These are phyloP conservation scores for Troilus luridus DNA, from an alignment of 2,888 invertebrate genomes.

Conservation along the genomic window DNA sequence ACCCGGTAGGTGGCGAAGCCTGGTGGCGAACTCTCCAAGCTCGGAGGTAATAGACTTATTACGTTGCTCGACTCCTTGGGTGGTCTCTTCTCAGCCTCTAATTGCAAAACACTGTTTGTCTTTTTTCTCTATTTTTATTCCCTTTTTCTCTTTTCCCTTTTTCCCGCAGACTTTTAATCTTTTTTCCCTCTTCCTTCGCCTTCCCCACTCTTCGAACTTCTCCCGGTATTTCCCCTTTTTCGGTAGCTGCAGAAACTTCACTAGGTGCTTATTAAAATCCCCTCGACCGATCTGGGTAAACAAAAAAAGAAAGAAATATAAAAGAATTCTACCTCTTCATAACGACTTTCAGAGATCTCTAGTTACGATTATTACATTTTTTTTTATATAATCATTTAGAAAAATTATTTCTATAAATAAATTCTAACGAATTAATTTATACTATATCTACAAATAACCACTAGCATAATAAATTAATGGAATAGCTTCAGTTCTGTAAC, in stretches of 20 bases:
- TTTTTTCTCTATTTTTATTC: conserved; percentile 30
- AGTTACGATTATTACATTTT: neutral
- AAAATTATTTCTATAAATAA: too few species aligned
- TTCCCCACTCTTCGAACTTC: neutral
- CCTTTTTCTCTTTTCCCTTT: neutral
- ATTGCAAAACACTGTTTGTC: conserved; percentile 43
- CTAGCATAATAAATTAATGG: too few species aligned
- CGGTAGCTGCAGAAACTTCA: conserved; percentile 46
- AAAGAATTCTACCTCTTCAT: neutral
- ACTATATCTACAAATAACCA: too few species aligned
- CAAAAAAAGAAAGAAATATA: neutral
- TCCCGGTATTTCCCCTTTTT: neutral
- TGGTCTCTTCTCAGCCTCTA: conserved; percentile 41
- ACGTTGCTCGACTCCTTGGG: neutral
- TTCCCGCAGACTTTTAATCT: neutral
- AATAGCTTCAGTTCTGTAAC: too few species aligned
- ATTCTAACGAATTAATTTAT: too few species aligned
- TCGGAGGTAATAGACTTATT: conserved; percentile 49
- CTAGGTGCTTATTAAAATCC: neutral
- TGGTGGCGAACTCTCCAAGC: neutral
- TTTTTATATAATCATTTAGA: too few species aligned
- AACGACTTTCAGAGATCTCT: neutral
- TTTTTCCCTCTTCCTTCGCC: neutral
- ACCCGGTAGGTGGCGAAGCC: conserved; percentile 32
- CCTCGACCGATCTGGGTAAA: neutral